Evolutionary conservation across 2,113 vertebrate genomes (phyloP).

Genomic region (Cyprinus carpio): DNA sequence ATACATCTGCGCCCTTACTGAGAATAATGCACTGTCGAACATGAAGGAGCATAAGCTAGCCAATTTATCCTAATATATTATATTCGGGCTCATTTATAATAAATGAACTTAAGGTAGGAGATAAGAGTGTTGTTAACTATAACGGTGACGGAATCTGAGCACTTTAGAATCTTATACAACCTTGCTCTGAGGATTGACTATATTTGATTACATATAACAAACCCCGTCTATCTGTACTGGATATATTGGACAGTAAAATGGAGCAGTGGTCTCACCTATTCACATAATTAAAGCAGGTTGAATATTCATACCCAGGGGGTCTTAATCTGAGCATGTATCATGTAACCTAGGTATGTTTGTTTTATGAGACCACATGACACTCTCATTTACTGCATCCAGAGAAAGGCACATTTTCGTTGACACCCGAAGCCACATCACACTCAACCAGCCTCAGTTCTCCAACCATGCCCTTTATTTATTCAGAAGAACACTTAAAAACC

Average conservation of each 20-base stretch:
- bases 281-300: background rate
- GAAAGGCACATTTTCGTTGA: background rate
- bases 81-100: background rate
- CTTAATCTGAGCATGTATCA: background rate
- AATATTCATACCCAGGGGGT: background rate
- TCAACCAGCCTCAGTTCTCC: background rate
- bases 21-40: background rate
- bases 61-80: background rate
- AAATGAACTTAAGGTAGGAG: background rate
- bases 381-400: background rate
- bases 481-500: background rate
- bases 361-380: background rate
- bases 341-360: background rate
- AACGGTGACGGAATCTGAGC: background rate
- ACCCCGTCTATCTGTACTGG: no score
- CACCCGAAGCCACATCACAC: background rate
- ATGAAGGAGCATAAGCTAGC: background rate
- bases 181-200: no score
- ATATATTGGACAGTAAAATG: background rate
- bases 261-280: background rate
- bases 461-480: background rate
- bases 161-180: background rate
- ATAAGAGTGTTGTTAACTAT: background rate
- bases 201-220: no score
- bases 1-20: background rate